phyloP scores from a whole-genome alignment of 2,113 vertebrate genomes.

The Poicephalus meyeri region DNA sequence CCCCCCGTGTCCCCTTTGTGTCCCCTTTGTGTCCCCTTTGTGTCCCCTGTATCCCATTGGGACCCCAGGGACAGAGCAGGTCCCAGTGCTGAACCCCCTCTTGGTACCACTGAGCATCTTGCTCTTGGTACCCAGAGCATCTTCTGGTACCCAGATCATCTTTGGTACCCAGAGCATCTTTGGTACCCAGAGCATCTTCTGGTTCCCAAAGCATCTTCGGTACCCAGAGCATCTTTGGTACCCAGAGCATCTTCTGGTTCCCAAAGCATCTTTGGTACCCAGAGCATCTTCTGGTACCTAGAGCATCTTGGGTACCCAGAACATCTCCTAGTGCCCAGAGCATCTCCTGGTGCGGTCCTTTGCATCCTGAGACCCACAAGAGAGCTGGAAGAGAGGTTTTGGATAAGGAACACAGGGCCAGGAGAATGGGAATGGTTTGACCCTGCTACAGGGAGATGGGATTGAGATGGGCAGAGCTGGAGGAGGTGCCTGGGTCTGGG shows the following conservation, averaged over 20 bases:
- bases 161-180: fast-evolving
- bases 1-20: too few relatives aligned
- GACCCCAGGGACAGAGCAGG: background rate
- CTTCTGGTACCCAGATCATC: too few relatives aligned
- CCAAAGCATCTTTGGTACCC: too few relatives aligned
- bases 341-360: background rate
- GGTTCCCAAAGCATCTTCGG: too few relatives aligned
- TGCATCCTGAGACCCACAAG: background rate
- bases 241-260: fast-evolving
- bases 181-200: too few relatives aligned
- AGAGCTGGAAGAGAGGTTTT: background rate
- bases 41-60: background rate
- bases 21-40: too few relatives aligned
- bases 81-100: background rate
- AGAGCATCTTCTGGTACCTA: too few relatives aligned
- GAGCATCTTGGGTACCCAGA: too few relatives aligned
- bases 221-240: too few relatives aligned
- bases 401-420: background rate
- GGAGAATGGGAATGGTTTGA: background rate
- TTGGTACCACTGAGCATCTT: background rate
- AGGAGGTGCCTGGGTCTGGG: background rate
- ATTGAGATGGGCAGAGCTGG: background rate
- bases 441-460: background rate
- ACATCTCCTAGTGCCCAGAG: background rate
- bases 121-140: too few relatives aligned